Conservation (phyloP, 2,888 invertebrate species). For the Protonemura montana region DNA sequence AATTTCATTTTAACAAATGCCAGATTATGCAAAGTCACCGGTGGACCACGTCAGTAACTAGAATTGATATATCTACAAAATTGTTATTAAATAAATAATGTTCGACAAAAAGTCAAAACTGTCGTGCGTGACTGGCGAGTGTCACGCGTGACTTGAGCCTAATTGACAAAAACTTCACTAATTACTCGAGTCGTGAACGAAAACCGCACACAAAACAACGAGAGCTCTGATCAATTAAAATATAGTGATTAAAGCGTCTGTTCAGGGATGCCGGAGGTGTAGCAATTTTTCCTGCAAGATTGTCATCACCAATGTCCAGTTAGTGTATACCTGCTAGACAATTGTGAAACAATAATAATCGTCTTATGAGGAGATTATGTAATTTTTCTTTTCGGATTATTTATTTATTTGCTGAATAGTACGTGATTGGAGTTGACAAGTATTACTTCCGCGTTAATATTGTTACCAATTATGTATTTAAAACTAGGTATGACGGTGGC, state of each 20-base stretch:
- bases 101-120: not conserved
- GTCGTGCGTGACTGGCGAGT: not conserved
- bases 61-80: not conserved
- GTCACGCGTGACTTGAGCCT: not conserved
- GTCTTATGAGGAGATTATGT: not conserved
- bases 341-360: constrained; percentile 7
- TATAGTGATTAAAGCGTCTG: not conserved
- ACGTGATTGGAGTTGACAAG: not conserved
- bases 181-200: not conserved
- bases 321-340: not conserved
- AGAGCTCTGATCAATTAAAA: not conserved
- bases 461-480: not conserved
- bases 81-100: not conserved
- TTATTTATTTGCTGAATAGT: not conserved
- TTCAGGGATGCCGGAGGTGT: not conserved
- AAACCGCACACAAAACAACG: not conserved
- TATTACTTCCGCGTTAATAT: not conserved
- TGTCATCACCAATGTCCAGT: not conserved
- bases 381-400: not conserved
- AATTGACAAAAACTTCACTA: not conserved
- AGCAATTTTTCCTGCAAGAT: not conserved
- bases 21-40: not conserved
- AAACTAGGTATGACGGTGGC: not conserved
- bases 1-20: not conserved
- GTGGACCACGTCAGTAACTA: not conserved